Evolutionary conservation across 2,888 invertebrate genomes (phyloP), one percentile per base, ranked within the genome.

Genomic region (Zeuzera pyrina): DNA sequence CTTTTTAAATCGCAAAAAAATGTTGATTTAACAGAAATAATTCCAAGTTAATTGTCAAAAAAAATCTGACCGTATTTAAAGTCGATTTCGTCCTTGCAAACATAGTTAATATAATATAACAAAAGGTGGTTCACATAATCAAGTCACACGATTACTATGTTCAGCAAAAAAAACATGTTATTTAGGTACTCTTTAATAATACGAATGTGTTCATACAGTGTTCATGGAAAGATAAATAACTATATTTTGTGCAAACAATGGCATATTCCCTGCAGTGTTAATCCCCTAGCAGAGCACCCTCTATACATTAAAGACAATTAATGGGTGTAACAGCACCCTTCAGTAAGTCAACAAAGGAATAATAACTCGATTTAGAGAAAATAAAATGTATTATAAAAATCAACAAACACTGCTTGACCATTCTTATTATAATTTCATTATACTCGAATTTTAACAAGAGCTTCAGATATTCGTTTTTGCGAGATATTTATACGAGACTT

Each of bases 271-370:
- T 48, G 42, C 47, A 45, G 59, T 47, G 54, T 47, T 61, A 60
- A 65, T 64, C 65, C 70, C 67, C 61, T 59, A 45, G 55, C 47
- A 43, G 49, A 54, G 58, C 56, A 52, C 36, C 71, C 63, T 66
- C 51, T 56, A 58, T 61, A 69, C 33, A 33, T 76, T 72, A 71
- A 63, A 59, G 52, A 73, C 76, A 73, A 74, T 78, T 73, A 79
- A 81, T 79, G 78, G 68, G 54, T 71, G 70, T 72, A 65, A 65
- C 64, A 67, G 66, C 61, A 57, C 72, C 74, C 72, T 72, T 71
- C 61, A 63, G 62, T 54, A 57, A 69, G 60, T 68, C 63, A 70
- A 71, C 70, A 67, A 68, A 69, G 60, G 66, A 52, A 56, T 64
- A 61, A 70, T 76, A 76, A 71, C 66, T 70, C 57, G 66, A 71